These are phyloP conservation scores for Brachyhypopomus occidentalis DNA, from an alignment of 2,113 vertebrate species.

Conservation along the genomic window DNA sequence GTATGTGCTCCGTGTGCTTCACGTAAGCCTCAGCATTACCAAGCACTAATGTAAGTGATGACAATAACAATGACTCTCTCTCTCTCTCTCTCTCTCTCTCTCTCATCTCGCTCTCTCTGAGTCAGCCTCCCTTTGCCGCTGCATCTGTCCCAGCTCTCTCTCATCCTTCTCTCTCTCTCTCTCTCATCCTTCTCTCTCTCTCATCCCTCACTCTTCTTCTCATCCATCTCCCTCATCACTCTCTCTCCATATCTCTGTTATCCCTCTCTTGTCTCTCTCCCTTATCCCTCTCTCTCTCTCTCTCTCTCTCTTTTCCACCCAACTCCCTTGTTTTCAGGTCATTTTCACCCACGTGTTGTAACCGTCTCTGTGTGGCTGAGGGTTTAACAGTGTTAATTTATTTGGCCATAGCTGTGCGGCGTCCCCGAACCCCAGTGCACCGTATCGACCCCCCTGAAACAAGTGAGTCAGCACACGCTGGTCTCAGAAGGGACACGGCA, in stretches of 20 bases:
- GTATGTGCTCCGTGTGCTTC: conserved; percentile 41
- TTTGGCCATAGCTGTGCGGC: background rate
- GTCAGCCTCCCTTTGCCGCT: background rate
- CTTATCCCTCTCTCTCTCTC: conserved; percentile 29
- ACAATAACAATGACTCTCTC: conserved; percentile 34
- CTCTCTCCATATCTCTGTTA: conserved; percentile 17
- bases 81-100: conserved; percentile 30
- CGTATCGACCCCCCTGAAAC: background rate
- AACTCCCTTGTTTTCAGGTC: too few species aligned
- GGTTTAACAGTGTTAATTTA: conserved; percentile 21
- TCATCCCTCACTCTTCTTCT: background rate
- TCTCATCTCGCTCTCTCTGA: conserved; percentile 5
- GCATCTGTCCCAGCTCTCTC: background rate
- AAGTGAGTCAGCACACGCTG: background rate
- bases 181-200: conserved; percentile 17
- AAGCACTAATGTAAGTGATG: conserved; percentile 47
- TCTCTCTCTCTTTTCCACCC: background rate
- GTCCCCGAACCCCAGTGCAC: background rate
- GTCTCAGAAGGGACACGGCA: background rate
- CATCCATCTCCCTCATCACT: conserved; percentile 27
- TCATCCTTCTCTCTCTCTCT: conserved; percentile 25
- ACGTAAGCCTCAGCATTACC: conserved; percentile 47
- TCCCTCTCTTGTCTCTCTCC: conserved; percentile 9
- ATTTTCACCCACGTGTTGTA: background rate
- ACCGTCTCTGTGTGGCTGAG: background rate